A percentile compares a stretch with the other conserved stretches of the same genome.
phyloP scores from a whole-genome alignment of 2,113 vertebrate species.

The Percopsis transmontana region DNA sequence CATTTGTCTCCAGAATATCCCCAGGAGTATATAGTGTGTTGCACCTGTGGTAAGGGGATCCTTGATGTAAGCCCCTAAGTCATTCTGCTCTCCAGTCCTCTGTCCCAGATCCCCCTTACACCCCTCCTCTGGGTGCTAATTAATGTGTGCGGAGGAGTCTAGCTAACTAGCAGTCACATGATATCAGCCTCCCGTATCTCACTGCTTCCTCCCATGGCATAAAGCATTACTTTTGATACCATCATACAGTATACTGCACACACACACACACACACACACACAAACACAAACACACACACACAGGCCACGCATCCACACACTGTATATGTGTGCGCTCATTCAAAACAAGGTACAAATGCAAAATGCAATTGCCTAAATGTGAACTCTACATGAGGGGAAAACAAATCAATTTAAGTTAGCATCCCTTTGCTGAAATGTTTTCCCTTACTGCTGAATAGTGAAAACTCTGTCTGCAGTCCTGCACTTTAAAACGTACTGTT shows the following conservation, averaged over 20 bases:
- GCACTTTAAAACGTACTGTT: no score
- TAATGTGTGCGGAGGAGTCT: constrained; percentile 51
- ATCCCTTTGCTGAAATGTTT: background rate
- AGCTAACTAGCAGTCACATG: constrained; percentile 37
- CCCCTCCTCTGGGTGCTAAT: constrained; percentile 74
- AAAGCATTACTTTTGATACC: constrained; percentile 26
- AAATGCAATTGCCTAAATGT: constrained; percentile 8
- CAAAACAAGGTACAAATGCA: constrained; percentile 2
- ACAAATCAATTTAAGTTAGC: background rate
- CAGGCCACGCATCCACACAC: background rate
- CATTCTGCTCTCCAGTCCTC: constrained; percentile 24
- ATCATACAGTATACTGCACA: background rate
- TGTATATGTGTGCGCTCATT: background rate
- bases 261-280: background rate
- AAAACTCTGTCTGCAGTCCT: no score
- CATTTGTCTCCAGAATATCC: constrained; percentile 12
- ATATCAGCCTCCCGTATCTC: constrained; percentile 37
- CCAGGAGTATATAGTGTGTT: constrained; percentile 23
- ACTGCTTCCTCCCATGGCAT: constrained; percentile 45
- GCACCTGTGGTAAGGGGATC: constrained; percentile 46
- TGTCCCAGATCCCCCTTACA: constrained; percentile 37
- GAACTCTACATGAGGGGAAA: background rate
- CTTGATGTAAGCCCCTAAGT: constrained; percentile 33
- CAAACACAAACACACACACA: background rate
- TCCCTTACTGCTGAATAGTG: background rate